These are phyloP conservation scores for Calameuta pallipes DNA, from an alignment of 2,888 invertebrate species.

Conservation along the genomic window DNA sequence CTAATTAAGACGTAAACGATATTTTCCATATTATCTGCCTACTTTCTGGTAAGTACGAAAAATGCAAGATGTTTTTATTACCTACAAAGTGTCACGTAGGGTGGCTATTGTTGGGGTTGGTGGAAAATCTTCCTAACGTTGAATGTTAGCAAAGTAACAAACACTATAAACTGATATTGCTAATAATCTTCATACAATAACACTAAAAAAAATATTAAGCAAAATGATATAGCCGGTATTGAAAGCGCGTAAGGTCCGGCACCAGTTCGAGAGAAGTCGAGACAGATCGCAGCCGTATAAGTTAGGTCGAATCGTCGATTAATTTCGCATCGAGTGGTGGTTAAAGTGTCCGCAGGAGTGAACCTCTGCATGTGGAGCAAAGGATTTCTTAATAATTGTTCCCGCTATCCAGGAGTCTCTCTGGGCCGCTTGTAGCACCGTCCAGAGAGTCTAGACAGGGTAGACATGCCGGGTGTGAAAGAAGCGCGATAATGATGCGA, in stretches of 20 bases:
- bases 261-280: background rate
- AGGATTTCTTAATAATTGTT: background rate
- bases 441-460: background rate
- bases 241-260: background rate
- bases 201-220: background rate
- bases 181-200: background rate
- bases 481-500: conserved; percentile 53
- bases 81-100: background rate
- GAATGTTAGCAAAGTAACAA: background rate
- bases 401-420: background rate
- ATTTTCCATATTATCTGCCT: background rate
- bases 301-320: background rate
- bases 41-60: background rate
- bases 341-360: background rate
- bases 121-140: background rate
- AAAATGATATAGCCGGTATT: background rate
- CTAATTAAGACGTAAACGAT: background rate
- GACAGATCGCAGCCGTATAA: background rate
- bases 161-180: background rate
- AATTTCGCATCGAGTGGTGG: background rate
- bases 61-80: background rate
- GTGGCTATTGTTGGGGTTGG: background rate
- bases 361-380: background rate
- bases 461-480: background rate
- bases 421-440: background rate